Percentiles rank a stretch among this genome's conserved stretches.
These are phyloP conservation scores for Sipha maydis DNA, from an alignment of 2,888 invertebrate species.

Conservation along the genomic window DNA sequence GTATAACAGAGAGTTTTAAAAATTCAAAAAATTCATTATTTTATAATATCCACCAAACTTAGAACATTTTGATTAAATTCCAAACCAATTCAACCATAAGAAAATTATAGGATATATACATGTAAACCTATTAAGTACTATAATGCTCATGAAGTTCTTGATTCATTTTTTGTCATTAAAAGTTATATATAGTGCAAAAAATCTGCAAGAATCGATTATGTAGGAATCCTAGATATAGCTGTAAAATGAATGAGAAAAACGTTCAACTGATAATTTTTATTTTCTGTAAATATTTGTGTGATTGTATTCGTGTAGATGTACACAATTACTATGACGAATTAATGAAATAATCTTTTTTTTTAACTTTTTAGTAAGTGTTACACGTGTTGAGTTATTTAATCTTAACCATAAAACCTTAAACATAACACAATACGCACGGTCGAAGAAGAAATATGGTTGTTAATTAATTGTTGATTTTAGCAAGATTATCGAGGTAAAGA, in stretches of 20 bases:
- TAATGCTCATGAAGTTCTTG: not conserved
- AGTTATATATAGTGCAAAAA: not conserved
- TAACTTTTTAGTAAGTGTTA: too few relatives aligned
- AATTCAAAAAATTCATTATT: slow-evolving; percentile 29
- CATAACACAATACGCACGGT: not conserved
- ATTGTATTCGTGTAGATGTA: too few relatives aligned
- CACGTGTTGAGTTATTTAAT: too few relatives aligned
- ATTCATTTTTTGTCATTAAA: not conserved
- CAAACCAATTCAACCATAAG: not conserved
- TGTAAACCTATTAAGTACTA: not conserved
- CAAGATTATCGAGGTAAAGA: slow-evolving; percentile 76
- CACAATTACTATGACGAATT: too few relatives aligned
- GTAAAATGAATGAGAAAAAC: too few relatives aligned
- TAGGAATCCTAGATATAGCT: too few relatives aligned
- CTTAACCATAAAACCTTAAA: too few relatives aligned
- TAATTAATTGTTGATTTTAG: slow-evolving; percentile 68
- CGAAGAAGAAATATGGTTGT: not conserved
- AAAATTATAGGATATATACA: not conserved
- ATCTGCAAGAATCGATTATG: too few relatives aligned
- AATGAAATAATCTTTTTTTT: too few relatives aligned
- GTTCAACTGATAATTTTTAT: too few relatives aligned
- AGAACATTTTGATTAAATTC: slow-evolving; percentile 39
- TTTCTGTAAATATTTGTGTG: too few relatives aligned
- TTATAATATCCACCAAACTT: slow-evolving; percentile 1
- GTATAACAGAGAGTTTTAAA: not conserved